Base-by-base conservation (phyloP, 2,888 invertebrate species). In the Hofmannophila pseudospretella region DNA sequence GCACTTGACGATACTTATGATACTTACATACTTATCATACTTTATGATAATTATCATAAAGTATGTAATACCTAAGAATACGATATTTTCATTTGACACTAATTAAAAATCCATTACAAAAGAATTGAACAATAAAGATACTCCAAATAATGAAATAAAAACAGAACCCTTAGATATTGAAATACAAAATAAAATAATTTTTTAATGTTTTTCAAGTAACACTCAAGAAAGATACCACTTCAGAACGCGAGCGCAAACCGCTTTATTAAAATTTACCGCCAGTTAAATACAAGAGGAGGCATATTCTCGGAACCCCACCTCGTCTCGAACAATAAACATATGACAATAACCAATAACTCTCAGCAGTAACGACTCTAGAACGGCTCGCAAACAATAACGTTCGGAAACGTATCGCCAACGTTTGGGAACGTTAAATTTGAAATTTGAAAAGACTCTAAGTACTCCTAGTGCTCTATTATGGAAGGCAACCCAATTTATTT, bases 241-340 rank as follows among this genome's bases (percentile, higher is more conserved):
- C 39, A 44, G 58, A 61, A 58, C 38, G 58, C 67, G 68, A 71
- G 71, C 71, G 64, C 55, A 59, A 52, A 54, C 58, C 61, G 61
- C 63, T 73, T 75, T 69, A 66, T 67, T 62, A 58, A 54, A 71
- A 70, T 73, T 72, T 69, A 74, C 62, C 58, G 61, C 56, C 55
- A 54, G 61, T 61, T 46, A 52, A 23, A n/a, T n/a, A 23, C n/a
- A n/a, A 8, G 23, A 23, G n/a, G 58, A 55, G 58, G 63, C 63
- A 62, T 58, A 60, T 62, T 57, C 60, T 48, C 58, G 53, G 54
- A 51, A 49, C 41, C 31, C 53, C 64, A 59, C 54, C 47, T 43
- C 38, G 46, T 51, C 44, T 43, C 52, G 45, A 58, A 68, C 67
- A 67, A 67, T 67, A 51, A 58, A 54, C 57, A 59, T 62, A 16